Base-by-base conservation (phyloP, 2,797 vertebrate genomes). In the Chrysolophus pictus region DNA sequence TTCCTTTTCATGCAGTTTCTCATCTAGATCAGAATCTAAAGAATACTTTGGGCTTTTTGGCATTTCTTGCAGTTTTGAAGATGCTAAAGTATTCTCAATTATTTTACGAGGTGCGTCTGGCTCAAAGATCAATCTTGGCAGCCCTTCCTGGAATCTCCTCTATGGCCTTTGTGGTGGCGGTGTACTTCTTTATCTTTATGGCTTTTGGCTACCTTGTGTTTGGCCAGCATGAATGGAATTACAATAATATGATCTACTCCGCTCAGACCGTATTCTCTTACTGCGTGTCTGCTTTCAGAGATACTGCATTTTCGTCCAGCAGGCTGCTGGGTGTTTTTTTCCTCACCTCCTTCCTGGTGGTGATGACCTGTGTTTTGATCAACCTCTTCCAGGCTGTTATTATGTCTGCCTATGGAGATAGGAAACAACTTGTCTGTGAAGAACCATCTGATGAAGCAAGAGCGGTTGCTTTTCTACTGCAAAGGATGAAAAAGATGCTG, bases 191-290 rank as follows among this genome's bases (percentile, higher is more conserved):
- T 13, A 68, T 87, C 14, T 97, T 95, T 7, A 60, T 71, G 87
- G 64, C 91, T 21, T 96, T 97, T 2, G 97, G 97, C 39, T 96
- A 95, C 78, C 76, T 98, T 31, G 96, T 95, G 4, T 98, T 98
- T 7, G 97, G 97, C 15, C 97, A 98, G 47, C 93, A 97, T 1
- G 97, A 97, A 8, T 91, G 92, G 95, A 90, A 90, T 78, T 98
- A 97, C 73, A 96, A 91, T 14, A 95, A 4, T 53, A 39, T 96
- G 77, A 55, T 78, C 41, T 94, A 72, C 7, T 95, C 97, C 23
- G 88, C 85, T 6, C 97, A 97, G 81, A 97, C 97, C 0, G 3
- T 97, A 4, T 26, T 97, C 60, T 96, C 96, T 37, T 98, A 97
- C 12, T 96, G 97, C 0, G 51, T 96, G 13, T 94, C 93, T 10